Base-by-base conservation (phyloP, 2,888 invertebrate species). In the Podotricha telesiphe region DNA sequence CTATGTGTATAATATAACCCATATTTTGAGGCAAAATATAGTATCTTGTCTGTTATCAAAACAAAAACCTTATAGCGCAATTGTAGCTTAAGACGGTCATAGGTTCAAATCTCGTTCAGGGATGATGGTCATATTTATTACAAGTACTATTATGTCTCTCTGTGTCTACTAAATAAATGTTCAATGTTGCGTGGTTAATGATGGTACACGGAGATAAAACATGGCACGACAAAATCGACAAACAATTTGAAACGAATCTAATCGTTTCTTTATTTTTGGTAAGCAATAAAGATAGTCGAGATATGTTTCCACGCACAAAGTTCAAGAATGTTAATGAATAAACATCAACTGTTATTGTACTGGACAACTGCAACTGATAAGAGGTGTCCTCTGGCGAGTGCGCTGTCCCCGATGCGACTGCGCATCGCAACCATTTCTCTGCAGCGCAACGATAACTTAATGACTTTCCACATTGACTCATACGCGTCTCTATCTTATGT, bases 391-490 rank as follows among this genome's bases (percentile, higher is more conserved):
- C 65, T 69, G 70, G 74, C 75, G 71, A 73, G 75, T 75, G 77
- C 74, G 79, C 55, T 37, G 55, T 55, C 79, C 78, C 81, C 70
- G 61, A 11, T 48, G 65, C 47, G 70, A 58, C 61, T 76, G 75
- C 75, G 74, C 75, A 80, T 79, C 74, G 84, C 83, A 82, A 82
- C 81, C 84, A 86, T 87, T 88, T 84, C 87, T 85, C 87, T 77
- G 73, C 82, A 78, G 79, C 81, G 78, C 79, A 81, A 80, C 81
- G 90, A 91, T 91, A 91, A 86, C 82, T 81, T 86, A 89, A 90
- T 84, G 87, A 88, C 88, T 87, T 85, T 84, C 83, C 71, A 86
- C 84, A 88, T 88, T 87, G 89, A 87, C 87, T 88, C 86, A 86
- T 85, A 80, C 79, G 75, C 76, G 76, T 76, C 78, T 81, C 77